Evolutionary conservation across 2,888 invertebrate genomes (phyloP).

Genomic region (Alentia gelatinosa): DNA sequence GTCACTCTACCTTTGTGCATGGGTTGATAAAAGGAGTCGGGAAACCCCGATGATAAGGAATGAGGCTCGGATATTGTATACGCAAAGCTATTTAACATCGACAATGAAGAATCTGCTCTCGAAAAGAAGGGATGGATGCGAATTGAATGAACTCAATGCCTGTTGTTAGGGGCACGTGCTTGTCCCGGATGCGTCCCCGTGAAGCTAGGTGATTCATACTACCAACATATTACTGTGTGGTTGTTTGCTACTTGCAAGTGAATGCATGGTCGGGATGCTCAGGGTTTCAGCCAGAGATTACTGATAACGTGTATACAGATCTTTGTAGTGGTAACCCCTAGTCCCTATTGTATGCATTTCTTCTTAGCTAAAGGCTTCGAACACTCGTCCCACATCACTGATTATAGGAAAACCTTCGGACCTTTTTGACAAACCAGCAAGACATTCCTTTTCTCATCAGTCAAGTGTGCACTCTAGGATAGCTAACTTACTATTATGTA

Average conservation of each 20-base stretch:
- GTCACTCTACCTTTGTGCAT: neutral
- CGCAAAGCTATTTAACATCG: neutral
- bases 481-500: neutral
- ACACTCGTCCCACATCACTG: neutral
- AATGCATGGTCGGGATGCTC: conserved; percentile 33
- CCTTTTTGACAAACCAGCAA: neutral
- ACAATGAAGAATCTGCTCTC: neutral
- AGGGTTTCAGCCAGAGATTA: conserved; percentile 48
- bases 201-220: neutral
- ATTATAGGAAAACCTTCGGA: neutral
- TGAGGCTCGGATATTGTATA: neutral
- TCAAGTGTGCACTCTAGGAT: conserved; percentile 23
- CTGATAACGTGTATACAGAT: neutral
- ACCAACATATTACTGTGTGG: neutral
- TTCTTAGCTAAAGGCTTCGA: neutral
- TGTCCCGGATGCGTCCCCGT: neutral
- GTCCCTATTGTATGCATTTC: neutral
- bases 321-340: neutral
- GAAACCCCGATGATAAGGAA: neutral
- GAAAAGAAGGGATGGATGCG: neutral
- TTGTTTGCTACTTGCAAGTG: conserved; percentile 15
- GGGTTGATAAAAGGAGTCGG: neutral
- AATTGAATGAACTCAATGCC: neutral
- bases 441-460: neutral
- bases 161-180: neutral